These are phyloP conservation scores for Bilobella aurantiaca DNA, from an alignment of 1,140 invertebrate species.

Conservation along the genomic window DNA sequence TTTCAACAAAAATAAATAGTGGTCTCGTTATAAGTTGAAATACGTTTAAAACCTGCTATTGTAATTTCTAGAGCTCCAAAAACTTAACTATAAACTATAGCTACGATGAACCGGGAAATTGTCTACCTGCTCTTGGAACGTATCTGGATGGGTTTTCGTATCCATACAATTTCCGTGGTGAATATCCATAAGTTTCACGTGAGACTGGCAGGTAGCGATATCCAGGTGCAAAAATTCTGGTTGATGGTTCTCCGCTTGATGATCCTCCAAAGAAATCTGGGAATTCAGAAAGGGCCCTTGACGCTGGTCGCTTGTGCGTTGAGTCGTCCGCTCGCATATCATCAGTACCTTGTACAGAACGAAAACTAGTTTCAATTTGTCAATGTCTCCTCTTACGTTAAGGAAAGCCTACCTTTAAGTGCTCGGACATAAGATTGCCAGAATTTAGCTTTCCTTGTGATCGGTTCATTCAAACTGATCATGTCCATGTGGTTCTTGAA, in stretches of 20 bases:
- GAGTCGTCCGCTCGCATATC: constrained; percentile 72
- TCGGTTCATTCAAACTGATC: constrained; percentile 80
- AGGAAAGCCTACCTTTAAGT: constrained; percentile 64
- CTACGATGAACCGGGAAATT: neutral
- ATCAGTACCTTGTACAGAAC: constrained; percentile 56
- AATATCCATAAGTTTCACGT: constrained; percentile 76
- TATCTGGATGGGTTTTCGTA: constrained; percentile 20
- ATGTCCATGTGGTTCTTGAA: constrained; percentile 53
- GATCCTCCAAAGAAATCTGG: constrained; percentile 22
- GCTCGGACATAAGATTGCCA: constrained; percentile 83
- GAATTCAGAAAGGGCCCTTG: constrained; percentile 44
- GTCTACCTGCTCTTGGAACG: constrained; percentile 20
- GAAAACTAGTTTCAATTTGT: neutral
- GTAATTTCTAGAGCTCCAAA: neutral
- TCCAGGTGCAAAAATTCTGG: constrained; percentile 30
- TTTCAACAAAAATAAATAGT: neutral
- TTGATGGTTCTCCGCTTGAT: constrained; percentile 24
- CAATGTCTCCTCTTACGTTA: too few relatives aligned
- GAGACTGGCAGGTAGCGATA: constrained; percentile 70
- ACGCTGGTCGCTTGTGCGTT: constrained; percentile 41
- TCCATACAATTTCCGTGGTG: constrained; percentile 70
- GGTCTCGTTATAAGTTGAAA: neutral
- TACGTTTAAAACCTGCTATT: neutral
- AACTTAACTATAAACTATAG: too few relatives aligned
- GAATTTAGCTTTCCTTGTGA: constrained; percentile 82